phyloP scores from a whole-genome alignment of 2,113 vertebrate genomes.

The Furnarius figulus region DNA sequence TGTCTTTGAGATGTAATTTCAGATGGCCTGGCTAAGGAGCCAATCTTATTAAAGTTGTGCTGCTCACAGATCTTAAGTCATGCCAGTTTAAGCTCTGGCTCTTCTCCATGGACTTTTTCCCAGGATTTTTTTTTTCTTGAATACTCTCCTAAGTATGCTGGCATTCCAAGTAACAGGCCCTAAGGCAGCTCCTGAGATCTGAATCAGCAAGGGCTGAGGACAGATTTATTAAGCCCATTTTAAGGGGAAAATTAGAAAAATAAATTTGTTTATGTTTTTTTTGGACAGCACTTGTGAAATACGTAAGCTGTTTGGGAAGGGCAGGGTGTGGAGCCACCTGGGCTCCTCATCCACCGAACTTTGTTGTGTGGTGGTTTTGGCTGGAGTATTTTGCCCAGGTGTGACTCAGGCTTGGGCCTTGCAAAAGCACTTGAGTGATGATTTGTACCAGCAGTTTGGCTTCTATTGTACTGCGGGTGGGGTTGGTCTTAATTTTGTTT shows the following conservation, averaged over 20 bases:
- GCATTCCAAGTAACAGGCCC: background rate
- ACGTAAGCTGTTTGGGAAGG: background rate
- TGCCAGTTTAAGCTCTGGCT: conserved; percentile 51
- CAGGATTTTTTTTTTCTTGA: background rate
- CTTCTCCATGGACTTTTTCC: conserved; percentile 17
- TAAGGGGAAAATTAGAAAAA: background rate
- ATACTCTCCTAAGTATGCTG: background rate
- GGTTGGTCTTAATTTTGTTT: background rate
- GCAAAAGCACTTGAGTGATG: background rate
- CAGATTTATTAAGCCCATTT: background rate
- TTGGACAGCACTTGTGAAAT: background rate
- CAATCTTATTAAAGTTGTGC: conserved; percentile 5
- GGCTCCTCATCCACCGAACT: background rate
- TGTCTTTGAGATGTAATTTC: background rate
- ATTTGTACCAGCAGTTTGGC: background rate
- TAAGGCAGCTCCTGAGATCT: background rate
- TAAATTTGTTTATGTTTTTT: background rate
- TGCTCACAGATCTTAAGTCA: conserved; percentile 13
- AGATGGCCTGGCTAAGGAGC: background rate
- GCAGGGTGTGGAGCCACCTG: background rate
- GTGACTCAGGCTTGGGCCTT: conserved; percentile 4
- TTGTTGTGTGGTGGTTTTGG: background rate
- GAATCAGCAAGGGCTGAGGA: background rate
- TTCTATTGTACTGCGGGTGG: background rate
- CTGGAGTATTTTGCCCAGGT: background rate